phyloP scores from a whole-genome alignment of 2,888 invertebrate genomes.

The Sphaerophoria rueppellii region DNA sequence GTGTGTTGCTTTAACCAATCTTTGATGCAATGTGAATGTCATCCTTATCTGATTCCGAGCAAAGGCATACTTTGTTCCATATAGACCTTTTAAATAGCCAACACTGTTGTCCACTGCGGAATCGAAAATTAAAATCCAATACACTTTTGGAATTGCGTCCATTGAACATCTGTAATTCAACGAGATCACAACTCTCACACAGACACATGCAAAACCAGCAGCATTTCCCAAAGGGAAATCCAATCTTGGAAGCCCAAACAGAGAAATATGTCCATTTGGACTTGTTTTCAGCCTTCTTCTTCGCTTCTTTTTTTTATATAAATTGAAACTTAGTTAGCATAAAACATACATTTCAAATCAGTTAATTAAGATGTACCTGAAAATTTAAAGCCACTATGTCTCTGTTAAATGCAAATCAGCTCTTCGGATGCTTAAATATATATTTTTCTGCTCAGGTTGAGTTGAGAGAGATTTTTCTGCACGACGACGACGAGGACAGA shows the following conservation, averaged over 20 bases:
- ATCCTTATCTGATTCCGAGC: slow-evolving; percentile 49
- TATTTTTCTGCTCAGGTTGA: slow-evolving; percentile 47
- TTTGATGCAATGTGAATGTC: slow-evolving; percentile 35
- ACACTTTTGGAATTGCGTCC: slow-evolving; percentile 34
- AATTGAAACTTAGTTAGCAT: slow-evolving; percentile 73
- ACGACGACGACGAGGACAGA: slow-evolving; percentile 56
- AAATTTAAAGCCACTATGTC: slow-evolving; percentile 74
- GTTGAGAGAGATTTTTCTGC: slow-evolving; percentile 54
- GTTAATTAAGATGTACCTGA: slow-evolving; percentile 74
- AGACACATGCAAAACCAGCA: background rate
- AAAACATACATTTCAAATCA: slow-evolving; percentile 74
- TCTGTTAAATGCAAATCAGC: slow-evolving; percentile 74
- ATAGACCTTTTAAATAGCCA: background rate
- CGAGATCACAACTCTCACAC: background rate
- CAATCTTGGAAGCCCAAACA: slow-evolving; percentile 51
- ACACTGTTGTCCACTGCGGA: slow-evolving; percentile 2
- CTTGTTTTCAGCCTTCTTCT: slow-evolving; percentile 22
- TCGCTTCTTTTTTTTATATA: slow-evolving; percentile 38
- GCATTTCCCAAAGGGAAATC: slow-evolving; percentile 40
- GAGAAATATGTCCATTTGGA: slow-evolving; percentile 48
- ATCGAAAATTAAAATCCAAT: slow-evolving; percentile 53
- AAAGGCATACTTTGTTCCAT: background rate
- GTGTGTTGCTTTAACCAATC: slow-evolving; percentile 61
- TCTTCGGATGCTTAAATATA: slow-evolving; percentile 30
- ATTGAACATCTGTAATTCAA: slow-evolving; percentile 51